Evolutionary conservation across 2,888 invertebrate genomes (phyloP).

Genomic region (Lycia hirtaria): DNA sequence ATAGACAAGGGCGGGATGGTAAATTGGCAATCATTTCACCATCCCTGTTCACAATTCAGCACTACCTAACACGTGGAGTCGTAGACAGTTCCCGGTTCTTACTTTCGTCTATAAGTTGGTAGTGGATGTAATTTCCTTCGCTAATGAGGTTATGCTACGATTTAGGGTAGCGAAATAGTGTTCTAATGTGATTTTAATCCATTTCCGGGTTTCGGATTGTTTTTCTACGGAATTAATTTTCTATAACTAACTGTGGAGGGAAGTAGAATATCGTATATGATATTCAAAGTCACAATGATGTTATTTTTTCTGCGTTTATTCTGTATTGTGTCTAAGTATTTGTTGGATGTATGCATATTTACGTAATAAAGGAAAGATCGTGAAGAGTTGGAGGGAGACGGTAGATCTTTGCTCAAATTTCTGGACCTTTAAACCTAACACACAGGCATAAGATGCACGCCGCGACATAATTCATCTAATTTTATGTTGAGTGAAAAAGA

Average conservation of each 20-base stretch:
- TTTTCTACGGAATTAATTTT: constrained; percentile 41
- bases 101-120: constrained; percentile 43
- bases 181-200: constrained; percentile 54
- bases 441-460: too few species aligned
- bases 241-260: constrained; percentile 6
- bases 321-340: too few species aligned
- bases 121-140: constrained; percentile 25
- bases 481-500: too few species aligned
- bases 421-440: too few species aligned
- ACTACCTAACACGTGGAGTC: constrained; percentile 2
- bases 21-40: constrained; percentile 30
- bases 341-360: too few species aligned
- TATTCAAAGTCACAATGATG: too few species aligned
- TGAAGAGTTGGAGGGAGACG: too few species aligned
- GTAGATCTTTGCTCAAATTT: too few species aligned
- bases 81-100: constrained; percentile 32
- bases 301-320: too few species aligned
- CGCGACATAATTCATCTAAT: too few species aligned
- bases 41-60: constrained; percentile 15
- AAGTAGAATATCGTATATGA: too few species aligned
- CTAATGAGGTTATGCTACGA: constrained; percentile 59
- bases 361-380: too few species aligned
- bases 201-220: constrained; percentile 53
- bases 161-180: constrained; percentile 53
- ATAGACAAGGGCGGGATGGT: constrained; percentile 18